Evolutionary conservation across 2,797 vertebrate species (phyloP), one percentile per base, ranked within the genome.

Genomic region (Taeniopygia guttata): DNA sequence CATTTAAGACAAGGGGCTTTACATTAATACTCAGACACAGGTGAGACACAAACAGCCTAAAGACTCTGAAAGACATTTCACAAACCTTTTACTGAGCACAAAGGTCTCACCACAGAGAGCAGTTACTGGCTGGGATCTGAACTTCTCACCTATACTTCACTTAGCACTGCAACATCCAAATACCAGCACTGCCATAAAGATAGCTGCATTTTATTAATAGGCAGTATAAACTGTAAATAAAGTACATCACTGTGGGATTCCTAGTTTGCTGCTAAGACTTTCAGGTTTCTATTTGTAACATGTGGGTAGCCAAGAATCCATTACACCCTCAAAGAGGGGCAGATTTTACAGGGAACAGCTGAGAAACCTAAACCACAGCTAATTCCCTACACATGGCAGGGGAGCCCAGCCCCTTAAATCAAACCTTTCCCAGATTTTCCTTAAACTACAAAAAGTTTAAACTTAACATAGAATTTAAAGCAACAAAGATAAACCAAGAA

Each of bases 231-330:
- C 19, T 32, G 19, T 3, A 49, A 82, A 34, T 29, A 60, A 79
- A 82, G 19, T 6, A 76, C 59, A 56, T 7, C 14, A 16, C 20
- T 10, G 2, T 5, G 12, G 15, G 10, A 30, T 18, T 30, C 26
- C n/a, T 69, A 4, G 6, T 7, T 79, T 86, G 45, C 32, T 43
- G 19, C 32, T 56, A 9, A 9, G 46, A 10, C 6, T 89, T 52
- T 17, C 70, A 63, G 26, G 32, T 36, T 81, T 75, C 14, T 54
- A 14, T 46, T 75, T 62, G 1, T 36, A 64, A 67, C n/a, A 43
- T 2, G 3, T 0, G 2, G 2, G 7, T 23, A 73, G 40, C 20
- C 36, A 79, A n/a, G 11, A 56, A 63, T 26, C 4, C n/a, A 19
- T 10, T 10, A 27, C 4, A 2, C 32, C 58, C 30, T n/a, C 4